Evolutionary conservation across 2,113 vertebrate genomes (phyloP).

Genomic region (Anolis sagrei): DNA sequence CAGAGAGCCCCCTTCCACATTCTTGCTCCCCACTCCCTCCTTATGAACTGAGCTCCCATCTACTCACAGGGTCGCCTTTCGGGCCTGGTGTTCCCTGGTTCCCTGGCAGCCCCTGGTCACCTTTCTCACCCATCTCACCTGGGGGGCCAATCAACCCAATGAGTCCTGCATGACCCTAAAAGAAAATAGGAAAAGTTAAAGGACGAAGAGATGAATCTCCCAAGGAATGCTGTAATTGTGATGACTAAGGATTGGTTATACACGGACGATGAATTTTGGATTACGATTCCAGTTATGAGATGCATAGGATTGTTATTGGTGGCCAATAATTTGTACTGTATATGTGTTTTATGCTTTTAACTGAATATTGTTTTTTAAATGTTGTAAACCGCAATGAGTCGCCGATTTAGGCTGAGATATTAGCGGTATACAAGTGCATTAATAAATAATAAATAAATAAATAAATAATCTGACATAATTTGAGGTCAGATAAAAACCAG

Average conservation of each 20-base stretch:
- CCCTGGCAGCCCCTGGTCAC: conserved; percentile 88
- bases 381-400: too few relatives aligned
- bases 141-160: conserved; percentile 89
- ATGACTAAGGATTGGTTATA: too few relatives aligned
- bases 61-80: conserved; percentile 88
- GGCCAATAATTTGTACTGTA: too few relatives aligned
- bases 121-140: conserved; percentile 92
- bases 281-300: too few relatives aligned
- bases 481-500: background rate
- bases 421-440: too few relatives aligned
- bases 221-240: too few relatives aligned
- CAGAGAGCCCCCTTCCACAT: background rate
- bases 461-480: background rate
- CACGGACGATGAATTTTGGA: too few relatives aligned
- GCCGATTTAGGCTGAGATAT: too few relatives aligned
- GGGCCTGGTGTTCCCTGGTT: conserved; percentile 82
- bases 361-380: too few relatives aligned
- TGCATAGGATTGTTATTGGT: too few relatives aligned
- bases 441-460: too few relatives aligned
- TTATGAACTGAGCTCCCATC: background rate
- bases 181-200: background rate
- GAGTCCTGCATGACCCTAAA: conserved; percentile 88
- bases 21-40: background rate
- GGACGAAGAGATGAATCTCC: background rate
- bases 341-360: too few relatives aligned